phyloP scores from a whole-genome alignment of 2,888 invertebrate genomes.

The Cyclophora punctaria region DNA sequence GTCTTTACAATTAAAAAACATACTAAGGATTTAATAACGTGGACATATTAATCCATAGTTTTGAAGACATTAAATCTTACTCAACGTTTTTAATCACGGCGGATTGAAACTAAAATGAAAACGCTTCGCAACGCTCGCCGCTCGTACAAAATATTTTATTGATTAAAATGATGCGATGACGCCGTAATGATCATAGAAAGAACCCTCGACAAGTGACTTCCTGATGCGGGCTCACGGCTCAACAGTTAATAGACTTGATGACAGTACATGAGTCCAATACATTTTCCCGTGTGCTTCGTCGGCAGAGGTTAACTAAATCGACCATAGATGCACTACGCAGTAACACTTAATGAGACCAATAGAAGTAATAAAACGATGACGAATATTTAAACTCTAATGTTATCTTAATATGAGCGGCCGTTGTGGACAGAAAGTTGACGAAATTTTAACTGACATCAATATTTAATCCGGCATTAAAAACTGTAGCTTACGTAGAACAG shows the following conservation, averaged over 20 bases:
- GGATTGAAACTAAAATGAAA: no score
- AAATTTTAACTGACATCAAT: no score
- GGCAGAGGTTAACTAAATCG: slow-evolving; percentile 62
- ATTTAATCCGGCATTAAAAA: no score
- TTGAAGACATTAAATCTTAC: no score
- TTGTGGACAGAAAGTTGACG: no score
- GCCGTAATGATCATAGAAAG: slow-evolving; percentile 32
- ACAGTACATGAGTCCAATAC: slow-evolving; percentile 56
- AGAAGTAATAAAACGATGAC: slow-evolving; percentile 46
- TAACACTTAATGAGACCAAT: slow-evolving; percentile 56
- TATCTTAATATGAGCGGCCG: slow-evolving; percentile 11
- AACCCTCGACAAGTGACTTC: slow-evolving; percentile 64
- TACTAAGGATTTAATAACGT: no score
- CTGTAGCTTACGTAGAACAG: no score
- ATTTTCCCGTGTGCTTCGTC: slow-evolving; percentile 63
- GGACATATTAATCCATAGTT: no score
- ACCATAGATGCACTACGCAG: slow-evolving; percentile 49
- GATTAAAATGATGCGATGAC: slow-evolving; percentile 23
- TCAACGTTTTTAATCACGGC: no score
- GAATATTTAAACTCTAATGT: slow-evolving; percentile 17
- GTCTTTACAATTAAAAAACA: no score
- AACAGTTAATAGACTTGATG: slow-evolving; percentile 60
- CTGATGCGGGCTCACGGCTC: slow-evolving; percentile 62
- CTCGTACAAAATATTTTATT: no score
- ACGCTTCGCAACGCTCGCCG: no score